These are phyloP conservation scores for Nymphalis polychloros DNA, from an alignment of 2,888 invertebrate species.

Conservation along the genomic window DNA sequence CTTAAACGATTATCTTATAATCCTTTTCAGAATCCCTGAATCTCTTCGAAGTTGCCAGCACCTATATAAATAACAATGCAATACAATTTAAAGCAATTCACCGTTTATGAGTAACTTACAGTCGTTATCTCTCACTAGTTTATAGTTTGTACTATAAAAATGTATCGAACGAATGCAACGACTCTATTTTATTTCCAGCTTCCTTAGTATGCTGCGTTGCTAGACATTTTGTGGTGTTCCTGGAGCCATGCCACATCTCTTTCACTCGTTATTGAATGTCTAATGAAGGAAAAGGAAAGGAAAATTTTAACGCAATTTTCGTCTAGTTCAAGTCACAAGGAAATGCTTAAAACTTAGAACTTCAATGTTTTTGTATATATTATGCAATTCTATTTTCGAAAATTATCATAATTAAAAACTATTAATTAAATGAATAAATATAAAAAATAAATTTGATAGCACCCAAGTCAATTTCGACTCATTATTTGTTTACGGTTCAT, in stretches of 20 bases:
- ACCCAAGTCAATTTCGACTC: conserved; percentile 27
- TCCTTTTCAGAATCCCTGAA: conserved; percentile 52
- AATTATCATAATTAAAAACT: not conserved
- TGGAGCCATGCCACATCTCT: conserved; percentile 39
- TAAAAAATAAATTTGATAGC: conserved; percentile 10
- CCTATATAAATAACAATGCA: conserved; percentile 62
- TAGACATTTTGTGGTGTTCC: conserved; percentile 43
- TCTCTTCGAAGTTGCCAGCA: conserved; percentile 36
- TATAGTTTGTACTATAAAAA: conserved; percentile 72
- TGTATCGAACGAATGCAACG: conserved; percentile 67
- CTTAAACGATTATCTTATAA: conserved; percentile 49
- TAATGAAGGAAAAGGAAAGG: conserved; percentile 11
- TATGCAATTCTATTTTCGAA: not conserved
- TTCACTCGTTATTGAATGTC: not conserved
- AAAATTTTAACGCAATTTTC: not conserved
- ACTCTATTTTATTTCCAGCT: conserved; percentile 53
- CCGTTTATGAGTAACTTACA: conserved; percentile 72
- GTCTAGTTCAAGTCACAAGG: not conserved
- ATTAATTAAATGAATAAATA: not conserved
- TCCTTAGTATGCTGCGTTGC: conserved; percentile 45
- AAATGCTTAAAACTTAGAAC: not conserved
- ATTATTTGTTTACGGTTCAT: conserved; percentile 37
- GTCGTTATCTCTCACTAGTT: conserved; percentile 65
- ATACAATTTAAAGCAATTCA: conserved; percentile 60
- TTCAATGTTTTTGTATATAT: not conserved